Conservation (phyloP, 2,797 vertebrate species). For the Takifugu ocellatus region DNA sequence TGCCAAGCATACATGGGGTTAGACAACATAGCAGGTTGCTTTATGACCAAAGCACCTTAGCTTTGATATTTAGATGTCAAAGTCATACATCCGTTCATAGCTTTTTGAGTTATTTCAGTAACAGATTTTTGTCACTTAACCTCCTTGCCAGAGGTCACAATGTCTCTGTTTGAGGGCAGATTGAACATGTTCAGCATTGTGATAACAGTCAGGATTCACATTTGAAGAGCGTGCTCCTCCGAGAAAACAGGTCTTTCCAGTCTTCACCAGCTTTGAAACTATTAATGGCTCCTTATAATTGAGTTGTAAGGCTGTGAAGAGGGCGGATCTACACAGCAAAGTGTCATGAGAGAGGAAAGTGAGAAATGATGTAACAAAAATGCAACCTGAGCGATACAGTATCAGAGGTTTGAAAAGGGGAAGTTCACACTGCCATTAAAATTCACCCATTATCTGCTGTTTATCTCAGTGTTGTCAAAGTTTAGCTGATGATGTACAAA, state of each 20-base stretch:
- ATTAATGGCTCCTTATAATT: slow-evolving; percentile 31
- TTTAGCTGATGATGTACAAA: too few relatives aligned
- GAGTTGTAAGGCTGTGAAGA: slow-evolving; percentile 19
- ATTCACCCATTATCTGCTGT: too few relatives aligned
- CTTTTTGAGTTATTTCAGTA: too few relatives aligned
- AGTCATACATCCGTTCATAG: too few relatives aligned
- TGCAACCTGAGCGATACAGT: slow-evolving; percentile 62
- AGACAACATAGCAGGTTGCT: too few relatives aligned
- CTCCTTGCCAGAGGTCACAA: slow-evolving; percentile 2
- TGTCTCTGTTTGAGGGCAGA: slow-evolving; percentile 14
- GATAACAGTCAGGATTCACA: slow-evolving; percentile 2
- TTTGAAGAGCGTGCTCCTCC: slow-evolving; percentile 1
- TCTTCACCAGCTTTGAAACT: slow-evolving; percentile 28
- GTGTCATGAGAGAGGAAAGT: slow-evolving; percentile 27
- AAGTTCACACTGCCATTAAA: too few relatives aligned
- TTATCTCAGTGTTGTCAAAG: too few relatives aligned
- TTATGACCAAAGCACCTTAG: too few relatives aligned
- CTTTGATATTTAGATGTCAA: too few relatives aligned
- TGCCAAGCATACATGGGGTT: too few relatives aligned
- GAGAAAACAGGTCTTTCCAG: slow-evolving; percentile 16
- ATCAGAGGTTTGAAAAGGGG: slow-evolving; percentile 27
- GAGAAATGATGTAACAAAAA: slow-evolving; percentile 66
- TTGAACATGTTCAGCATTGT: slow-evolving; percentile 4
- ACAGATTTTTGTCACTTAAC: too few relatives aligned
- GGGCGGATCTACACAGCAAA: slow-evolving; percentile 34